phyloP scores from a whole-genome alignment of 2,797 vertebrate genomes.

The Pseudopleuronectes americanus region DNA sequence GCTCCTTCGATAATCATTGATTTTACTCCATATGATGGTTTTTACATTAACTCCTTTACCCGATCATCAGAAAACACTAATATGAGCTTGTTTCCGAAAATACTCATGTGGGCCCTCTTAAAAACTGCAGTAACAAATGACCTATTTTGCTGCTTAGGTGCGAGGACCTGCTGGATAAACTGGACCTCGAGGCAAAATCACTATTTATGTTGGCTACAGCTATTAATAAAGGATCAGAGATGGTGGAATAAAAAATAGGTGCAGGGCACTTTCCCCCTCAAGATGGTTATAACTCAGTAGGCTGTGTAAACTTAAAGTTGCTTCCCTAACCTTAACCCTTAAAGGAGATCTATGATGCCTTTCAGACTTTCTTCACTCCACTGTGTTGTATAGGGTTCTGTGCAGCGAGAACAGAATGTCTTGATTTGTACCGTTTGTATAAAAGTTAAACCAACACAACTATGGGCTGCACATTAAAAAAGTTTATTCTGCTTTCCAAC shows the following conservation, averaged over 20 bases:
- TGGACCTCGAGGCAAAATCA: slow-evolving; percentile 44
- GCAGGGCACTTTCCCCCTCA: slow-evolving; percentile 23
- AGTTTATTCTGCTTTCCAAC: too few species aligned
- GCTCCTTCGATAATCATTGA: not conserved
- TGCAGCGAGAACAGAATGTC: too few species aligned
- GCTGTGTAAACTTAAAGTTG: slow-evolving; percentile 18
- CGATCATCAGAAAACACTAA: not conserved
- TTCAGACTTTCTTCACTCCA: too few species aligned
- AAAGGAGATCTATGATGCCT: too few species aligned
- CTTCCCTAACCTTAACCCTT: too few species aligned
- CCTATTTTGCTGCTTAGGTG: slow-evolving; percentile 40
- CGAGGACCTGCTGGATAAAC: slow-evolving; percentile 44
- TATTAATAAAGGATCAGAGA: slow-evolving; percentile 46
- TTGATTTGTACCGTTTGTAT: too few species aligned
- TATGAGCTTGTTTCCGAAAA: slow-evolving; percentile 14
- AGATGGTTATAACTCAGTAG: slow-evolving; percentile 38
- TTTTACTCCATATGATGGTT: too few species aligned
- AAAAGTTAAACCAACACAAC: too few species aligned
- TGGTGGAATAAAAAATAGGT: slow-evolving; percentile 42
- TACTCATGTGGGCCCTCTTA: slow-evolving; percentile 25
- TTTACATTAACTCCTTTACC: too few species aligned
- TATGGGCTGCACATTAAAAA: too few species aligned
- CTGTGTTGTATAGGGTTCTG: too few species aligned
- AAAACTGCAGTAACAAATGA: slow-evolving; percentile 43
- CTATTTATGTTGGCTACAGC: slow-evolving; percentile 44